Evolutionary conservation across 2,113 vertebrate species (phyloP).

Genomic region (Notiomystis cincta): DNA sequence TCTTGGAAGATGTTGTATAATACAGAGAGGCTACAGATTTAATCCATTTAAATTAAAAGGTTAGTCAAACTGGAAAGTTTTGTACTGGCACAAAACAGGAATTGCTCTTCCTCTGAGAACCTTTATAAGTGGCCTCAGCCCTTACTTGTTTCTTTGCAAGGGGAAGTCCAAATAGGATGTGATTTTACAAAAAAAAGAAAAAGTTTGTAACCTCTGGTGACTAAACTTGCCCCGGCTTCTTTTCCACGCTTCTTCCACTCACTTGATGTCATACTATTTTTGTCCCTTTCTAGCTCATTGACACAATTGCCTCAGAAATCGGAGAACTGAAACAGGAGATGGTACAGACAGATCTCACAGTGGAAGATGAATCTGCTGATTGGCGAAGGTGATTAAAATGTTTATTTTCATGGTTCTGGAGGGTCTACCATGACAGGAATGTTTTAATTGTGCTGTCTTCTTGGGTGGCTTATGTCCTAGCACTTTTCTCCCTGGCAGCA

Average conservation of each 20-base stretch:
- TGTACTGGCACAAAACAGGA: background rate
- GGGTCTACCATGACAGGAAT: background rate
- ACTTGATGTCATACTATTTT: constrained; percentile 71
- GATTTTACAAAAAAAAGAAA: background rate
- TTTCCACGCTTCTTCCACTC: constrained; percentile 63
- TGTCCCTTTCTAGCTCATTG: constrained; percentile 84
- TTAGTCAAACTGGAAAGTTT: background rate
- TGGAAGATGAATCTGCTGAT: constrained; percentile 65
- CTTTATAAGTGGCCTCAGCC: background rate
- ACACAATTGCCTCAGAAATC: constrained; percentile 89
- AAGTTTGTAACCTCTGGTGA: constrained; percentile 35
- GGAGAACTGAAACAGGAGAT: constrained; percentile 92
- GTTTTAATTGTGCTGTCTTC: background rate
- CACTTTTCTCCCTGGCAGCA: background rate
- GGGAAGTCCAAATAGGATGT: constrained; percentile 60
- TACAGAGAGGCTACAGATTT: background rate
- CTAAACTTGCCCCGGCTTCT: constrained; percentile 21
- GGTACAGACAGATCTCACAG: constrained; percentile 78
- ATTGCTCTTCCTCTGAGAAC: background rate
- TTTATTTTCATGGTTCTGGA: background rate
- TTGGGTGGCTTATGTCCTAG: background rate
- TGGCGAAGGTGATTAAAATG: constrained; percentile 69
- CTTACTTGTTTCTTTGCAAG: constrained; percentile 22
- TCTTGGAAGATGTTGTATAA: background rate
- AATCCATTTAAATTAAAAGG: background rate